Conservation (phyloP, 2,797 vertebrate genomes). For the Pteropus rufus region DNA sequence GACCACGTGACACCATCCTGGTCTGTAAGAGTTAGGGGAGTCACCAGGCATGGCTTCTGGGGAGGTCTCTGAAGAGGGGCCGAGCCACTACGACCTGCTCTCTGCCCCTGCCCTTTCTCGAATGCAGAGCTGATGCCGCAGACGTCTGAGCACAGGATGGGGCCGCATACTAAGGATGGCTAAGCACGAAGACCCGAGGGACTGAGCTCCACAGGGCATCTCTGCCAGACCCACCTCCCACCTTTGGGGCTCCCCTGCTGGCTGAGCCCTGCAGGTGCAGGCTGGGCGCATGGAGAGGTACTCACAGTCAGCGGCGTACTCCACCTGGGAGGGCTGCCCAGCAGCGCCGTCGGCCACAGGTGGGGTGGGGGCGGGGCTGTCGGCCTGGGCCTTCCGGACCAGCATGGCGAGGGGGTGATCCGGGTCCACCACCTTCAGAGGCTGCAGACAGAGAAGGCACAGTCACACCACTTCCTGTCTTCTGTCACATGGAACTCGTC, state of each 20-base stretch:
- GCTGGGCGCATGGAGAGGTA: slow-evolving; percentile 55
- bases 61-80: background rate
- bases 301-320: slow-evolving; percentile 94
- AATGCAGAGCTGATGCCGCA: background rate
- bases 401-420: slow-evolving; percentile 96
- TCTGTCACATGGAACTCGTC: background rate
- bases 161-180: fast-evolving
- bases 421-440: slow-evolving; percentile 95
- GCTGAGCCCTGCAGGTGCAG: fast-evolving
- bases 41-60: background rate
- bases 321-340: slow-evolving; percentile 80
- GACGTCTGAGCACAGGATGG: too few relatives aligned
- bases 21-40: background rate
- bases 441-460: slow-evolving; percentile 82
- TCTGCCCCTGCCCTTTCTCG: background rate
- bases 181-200: background rate
- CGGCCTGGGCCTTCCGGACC: slow-evolving; percentile 91
- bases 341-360: slow-evolving; percentile 80
- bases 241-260: fast-evolving
- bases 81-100: background rate
- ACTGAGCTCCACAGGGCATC: background rate
- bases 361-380: slow-evolving; percentile 85
- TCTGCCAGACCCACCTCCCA: fast-evolving
- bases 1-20: fast-evolving
- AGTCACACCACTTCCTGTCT: background rate